Evolutionary conservation across 2,113 vertebrate species (phyloP).

Genomic region (Camelus dromedarius): DNA sequence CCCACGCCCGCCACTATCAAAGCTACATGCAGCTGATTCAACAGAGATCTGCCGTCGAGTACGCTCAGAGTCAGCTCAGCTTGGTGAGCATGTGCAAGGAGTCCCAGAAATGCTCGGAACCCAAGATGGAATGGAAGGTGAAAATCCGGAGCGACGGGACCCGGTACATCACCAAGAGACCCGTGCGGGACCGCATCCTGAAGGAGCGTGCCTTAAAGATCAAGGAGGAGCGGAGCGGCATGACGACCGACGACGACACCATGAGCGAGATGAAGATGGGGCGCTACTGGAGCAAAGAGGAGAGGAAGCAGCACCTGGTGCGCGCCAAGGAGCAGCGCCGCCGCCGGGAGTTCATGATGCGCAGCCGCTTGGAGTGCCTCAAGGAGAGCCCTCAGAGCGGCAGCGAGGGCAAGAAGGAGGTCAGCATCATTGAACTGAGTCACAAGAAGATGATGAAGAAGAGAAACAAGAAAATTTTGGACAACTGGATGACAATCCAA

Average conservation of each 20-base stretch:
- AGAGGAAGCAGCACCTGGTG: slow-evolving; percentile 96
- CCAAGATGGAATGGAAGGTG: slow-evolving; percentile 99
- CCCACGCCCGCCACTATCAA: slow-evolving; percentile 96
- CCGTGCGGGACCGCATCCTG: slow-evolving; percentile 96
- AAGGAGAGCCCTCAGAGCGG: slow-evolving; percentile 95
- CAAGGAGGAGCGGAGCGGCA: slow-evolving; percentile 97
- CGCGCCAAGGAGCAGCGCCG: slow-evolving; percentile 95
- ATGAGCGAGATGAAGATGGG: slow-evolving; percentile 99
- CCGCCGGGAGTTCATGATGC: slow-evolving; percentile 97
- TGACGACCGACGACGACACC: slow-evolving; percentile 97
- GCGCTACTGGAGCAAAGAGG: slow-evolving; percentile 98
- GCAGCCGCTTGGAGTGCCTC: slow-evolving; percentile 95
- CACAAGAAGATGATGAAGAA: slow-evolving; percentile 99
- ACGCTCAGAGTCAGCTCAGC: slow-evolving; percentile 96
- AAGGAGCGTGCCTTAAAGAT: slow-evolving; percentile 97
- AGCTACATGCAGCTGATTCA: slow-evolving; percentile 99
- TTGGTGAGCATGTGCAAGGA: slow-evolving; percentile 94
- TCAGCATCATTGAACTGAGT: slow-evolving; percentile 97
- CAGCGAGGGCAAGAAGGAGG: slow-evolving; percentile 93
- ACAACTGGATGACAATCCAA: slow-evolving; percentile 99
- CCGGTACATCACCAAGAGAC: slow-evolving; percentile 97
- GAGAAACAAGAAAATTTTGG: slow-evolving; percentile 98
- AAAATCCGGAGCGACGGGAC: slow-evolving; percentile 97
- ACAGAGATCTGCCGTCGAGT: slow-evolving; percentile 97
- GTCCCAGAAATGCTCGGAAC: slow-evolving; percentile 88